Conservation (phyloP, 2,797 vertebrate genomes). For the Natrix natrix region DNA sequence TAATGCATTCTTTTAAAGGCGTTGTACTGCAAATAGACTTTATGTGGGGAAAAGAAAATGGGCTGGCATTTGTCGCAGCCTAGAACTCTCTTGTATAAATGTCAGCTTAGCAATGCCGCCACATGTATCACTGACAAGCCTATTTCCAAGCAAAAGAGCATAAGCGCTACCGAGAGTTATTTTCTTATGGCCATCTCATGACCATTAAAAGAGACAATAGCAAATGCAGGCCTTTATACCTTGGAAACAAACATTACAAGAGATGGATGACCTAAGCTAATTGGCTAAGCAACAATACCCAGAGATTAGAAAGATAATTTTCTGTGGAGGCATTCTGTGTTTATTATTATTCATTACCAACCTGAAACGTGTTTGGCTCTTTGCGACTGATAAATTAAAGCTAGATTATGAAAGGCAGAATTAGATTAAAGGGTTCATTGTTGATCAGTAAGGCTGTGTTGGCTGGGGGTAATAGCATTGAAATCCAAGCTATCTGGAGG, state of each 20-base stretch:
- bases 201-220: conserved; percentile 72
- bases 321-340: neutral
- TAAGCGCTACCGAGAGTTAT: conserved; percentile 69
- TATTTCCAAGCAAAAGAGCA: conserved; percentile 75
- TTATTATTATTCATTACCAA: neutral
- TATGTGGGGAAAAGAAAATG: conserved; percentile 9
- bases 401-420: neutral
- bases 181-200: conserved; percentile 76
- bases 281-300: neutral
- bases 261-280: conserved; percentile 6
- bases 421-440: neutral
- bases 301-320: neutral
- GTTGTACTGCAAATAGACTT: conserved; percentile 34
- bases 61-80: conserved; percentile 16
- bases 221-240: conserved; percentile 63
- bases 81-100: conserved; percentile 38
- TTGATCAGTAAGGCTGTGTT: neutral
- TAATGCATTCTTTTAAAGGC: conserved; percentile 15
- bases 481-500: neutral
- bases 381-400: neutral
- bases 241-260: conserved; percentile 39
- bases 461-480: neutral
- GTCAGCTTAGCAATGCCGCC: conserved; percentile 39
- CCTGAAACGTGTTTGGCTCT: neutral
- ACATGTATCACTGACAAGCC: conserved; percentile 56